Evolutionary conservation across 1,140 invertebrate genomes (phyloP).

Genomic region (Penaeus chinensis): DNA sequence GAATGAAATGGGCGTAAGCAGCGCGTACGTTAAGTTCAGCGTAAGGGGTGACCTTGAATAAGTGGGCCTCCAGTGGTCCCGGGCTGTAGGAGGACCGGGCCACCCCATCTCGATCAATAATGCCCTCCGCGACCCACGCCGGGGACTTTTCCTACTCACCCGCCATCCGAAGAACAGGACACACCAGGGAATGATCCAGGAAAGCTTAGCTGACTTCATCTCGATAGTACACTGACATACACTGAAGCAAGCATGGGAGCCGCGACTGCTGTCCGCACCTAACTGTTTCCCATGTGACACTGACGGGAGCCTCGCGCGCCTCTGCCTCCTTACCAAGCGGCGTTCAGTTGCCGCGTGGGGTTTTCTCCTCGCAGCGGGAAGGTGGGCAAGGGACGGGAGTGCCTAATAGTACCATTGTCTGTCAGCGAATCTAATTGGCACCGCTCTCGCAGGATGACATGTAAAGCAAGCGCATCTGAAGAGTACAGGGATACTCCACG

Average conservation of each 20-base stretch:
- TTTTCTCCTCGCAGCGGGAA: too few species aligned
- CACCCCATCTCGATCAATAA: conserved; percentile 21
- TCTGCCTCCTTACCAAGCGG: not conserved
- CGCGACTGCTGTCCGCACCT: not conserved
- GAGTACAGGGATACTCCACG: too few species aligned
- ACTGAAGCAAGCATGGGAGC: conserved; percentile 15
- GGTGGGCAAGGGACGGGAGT: too few species aligned
- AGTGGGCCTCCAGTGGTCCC: not conserved
- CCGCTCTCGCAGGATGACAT: too few species aligned
- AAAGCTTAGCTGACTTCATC: not conserved
- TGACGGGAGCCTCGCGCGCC: not conserved
- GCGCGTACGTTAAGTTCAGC: too few species aligned
- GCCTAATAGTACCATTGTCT: too few species aligned
- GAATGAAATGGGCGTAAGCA: too few species aligned
- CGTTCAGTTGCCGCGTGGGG: too few species aligned
- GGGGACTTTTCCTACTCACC: not conserved
- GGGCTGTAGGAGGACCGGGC: not conserved
- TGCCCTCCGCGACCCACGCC: not conserved
- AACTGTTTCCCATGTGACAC: conserved; percentile 14
- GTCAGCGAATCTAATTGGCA: too few species aligned
- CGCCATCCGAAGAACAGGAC: not conserved
- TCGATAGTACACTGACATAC: conserved; percentile 8
- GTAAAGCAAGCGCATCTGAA: too few species aligned
- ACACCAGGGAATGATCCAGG: conserved; percentile 15
- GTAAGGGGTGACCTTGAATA: not conserved